Conservation (phyloP, 2,113 vertebrate species). For the Cyprinodon tularosa region DNA sequence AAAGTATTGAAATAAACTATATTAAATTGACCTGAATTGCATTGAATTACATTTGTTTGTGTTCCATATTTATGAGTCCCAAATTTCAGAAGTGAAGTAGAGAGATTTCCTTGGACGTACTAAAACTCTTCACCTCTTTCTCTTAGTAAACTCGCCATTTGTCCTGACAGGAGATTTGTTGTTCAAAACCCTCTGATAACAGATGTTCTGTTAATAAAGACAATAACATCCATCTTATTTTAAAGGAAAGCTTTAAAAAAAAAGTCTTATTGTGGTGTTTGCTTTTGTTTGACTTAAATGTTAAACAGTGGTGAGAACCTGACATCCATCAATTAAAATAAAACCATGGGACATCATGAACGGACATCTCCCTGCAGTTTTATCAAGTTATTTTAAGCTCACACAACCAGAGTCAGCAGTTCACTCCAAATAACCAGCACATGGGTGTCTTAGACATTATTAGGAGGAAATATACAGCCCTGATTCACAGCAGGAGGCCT, state of each 20-base stretch:
- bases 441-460: background rate
- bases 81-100: too few species aligned
- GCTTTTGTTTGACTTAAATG: background rate
- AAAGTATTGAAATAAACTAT: background rate
- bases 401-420: background rate
- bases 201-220: background rate
- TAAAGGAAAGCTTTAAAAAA: background rate
- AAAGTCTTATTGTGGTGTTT: background rate
- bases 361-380: background rate
- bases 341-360: background rate
- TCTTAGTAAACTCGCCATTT: background rate
- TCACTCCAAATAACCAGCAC: background rate
- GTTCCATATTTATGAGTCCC: too few species aligned
- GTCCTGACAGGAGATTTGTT: background rate
- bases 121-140: background rate
- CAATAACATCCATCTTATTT: background rate
- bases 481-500: background rate
- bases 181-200: background rate
- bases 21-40: too few species aligned
- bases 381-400: background rate
- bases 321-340: background rate
- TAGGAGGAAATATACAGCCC: background rate
- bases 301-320: background rate
- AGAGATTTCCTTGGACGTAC: background rate
- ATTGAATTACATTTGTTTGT: too few species aligned